Base-by-base conservation (phyloP, 2,888 invertebrate genomes). In the Eugnorisma glareosa region DNA sequence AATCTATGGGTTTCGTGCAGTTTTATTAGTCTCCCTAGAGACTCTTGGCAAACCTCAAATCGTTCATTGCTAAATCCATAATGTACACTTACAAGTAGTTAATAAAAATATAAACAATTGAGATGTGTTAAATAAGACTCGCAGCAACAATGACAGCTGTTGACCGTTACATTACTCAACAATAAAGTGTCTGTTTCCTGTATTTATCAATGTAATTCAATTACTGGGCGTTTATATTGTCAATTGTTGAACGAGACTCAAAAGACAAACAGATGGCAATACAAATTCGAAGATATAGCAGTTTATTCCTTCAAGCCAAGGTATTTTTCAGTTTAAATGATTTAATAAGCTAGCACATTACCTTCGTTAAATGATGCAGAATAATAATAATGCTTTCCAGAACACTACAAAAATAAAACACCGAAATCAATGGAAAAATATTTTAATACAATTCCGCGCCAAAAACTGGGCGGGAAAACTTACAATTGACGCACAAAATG, bases 371-470 rank as follows among this genome's bases (percentile, higher is more conserved):
- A 43, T 43, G 15, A 43, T 3, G 15, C 43, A 43, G 15, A 43
- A 43, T 15, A 43, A 28, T 21, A 28, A 11, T 5, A 64, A 21
- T 43, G 24, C 18, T 59, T 7, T 21, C 24, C 1, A 28, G 11
- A 11, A 28, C 21, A 48, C 5, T 51, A 45, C 15, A 61, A 45
- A 77, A 85, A 84, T 40, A 82, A 79, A 86, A 82, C 71, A 80
- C 74, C 43, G 68, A 77, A 48, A 48, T 70, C 67, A 77, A 82
- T 84, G 82, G 87, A 89, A 91, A 91, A 82, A 85, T 91, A 90
- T 92, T 92, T 93, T 93, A 93, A 90, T 92, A 92, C 89, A 86
- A 82, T 87, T 89, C 82, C 88, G 91, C 88, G 90, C 82, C 79
- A 80, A 82, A 77, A 73, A 84, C 63, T 79, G 64, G 82, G 74